A percentile compares a stretch with the other conserved stretches of the same genome.
Evolutionary conservation across 2,113 vertebrate species (phyloP).

Genomic region (Thalassarche chlororhynchos): DNA sequence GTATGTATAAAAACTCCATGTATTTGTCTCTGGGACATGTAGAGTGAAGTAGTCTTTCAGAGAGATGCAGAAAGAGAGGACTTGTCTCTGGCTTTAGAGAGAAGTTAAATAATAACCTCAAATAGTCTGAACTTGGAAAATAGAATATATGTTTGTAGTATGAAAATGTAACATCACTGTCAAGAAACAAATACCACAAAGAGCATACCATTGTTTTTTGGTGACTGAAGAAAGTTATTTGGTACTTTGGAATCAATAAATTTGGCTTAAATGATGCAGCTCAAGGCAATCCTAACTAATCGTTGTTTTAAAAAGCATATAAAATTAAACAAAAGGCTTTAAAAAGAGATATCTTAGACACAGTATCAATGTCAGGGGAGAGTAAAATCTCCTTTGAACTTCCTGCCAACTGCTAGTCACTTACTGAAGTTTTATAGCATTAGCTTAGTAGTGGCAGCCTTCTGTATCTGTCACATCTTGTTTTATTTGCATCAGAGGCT

Average conservation of each 20-base stretch:
- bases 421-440: slow-evolving; percentile 52
- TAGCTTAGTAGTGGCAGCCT: slow-evolving; percentile 20
- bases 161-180: background rate
- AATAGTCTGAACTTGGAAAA: background rate
- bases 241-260: background rate
- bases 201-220: background rate
- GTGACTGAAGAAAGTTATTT: background rate
- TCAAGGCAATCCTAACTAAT: background rate
- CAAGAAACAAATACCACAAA: background rate
- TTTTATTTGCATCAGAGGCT: slow-evolving; percentile 62
- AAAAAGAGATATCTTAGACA: slow-evolving; percentile 54
- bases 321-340: slow-evolving; percentile 2
- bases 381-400: slow-evolving; percentile 36
- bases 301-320: background rate
- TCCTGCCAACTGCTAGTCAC: slow-evolving; percentile 51
- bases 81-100: background rate
- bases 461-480: slow-evolving; percentile 60
- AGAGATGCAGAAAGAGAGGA: background rate
- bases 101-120: background rate
- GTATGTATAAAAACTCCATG: background rate
- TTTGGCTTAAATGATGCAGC: background rate
- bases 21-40: background rate
- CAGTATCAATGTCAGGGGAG: background rate
- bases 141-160: background rate
- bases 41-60: background rate